Conservation (phyloP, 53 echinoderm and acorn worm species). For the Glandiceps talaboti region DNA sequence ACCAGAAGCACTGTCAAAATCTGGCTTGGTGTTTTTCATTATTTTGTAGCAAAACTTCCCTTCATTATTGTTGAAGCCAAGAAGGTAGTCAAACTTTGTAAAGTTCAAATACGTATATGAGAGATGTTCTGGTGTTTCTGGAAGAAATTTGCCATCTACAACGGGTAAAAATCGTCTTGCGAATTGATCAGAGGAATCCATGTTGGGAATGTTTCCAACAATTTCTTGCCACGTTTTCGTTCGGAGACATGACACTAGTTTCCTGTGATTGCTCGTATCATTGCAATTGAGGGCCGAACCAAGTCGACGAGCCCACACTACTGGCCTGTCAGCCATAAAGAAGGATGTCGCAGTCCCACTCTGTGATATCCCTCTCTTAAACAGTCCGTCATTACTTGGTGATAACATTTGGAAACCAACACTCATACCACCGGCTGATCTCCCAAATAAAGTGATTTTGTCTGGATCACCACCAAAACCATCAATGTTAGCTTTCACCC, state of each 20-base stretch:
- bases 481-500: slow-evolving; percentile 60
- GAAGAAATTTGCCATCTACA: slow-evolving; percentile 28
- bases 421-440: slow-evolving; percentile 34
- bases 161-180: slow-evolving; percentile 26
- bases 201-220: slow-evolving; percentile 5
- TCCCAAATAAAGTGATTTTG: slow-evolving; percentile 56
- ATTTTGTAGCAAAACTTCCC: not conserved
- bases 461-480: slow-evolving; percentile 63
- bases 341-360: slow-evolving; percentile 54
- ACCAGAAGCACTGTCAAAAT: not conserved
- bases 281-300: not conserved
- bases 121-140: not conserved
- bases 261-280: not conserved
- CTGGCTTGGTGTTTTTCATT: not conserved
- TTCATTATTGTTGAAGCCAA: slow-evolving; percentile 26
- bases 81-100: slow-evolving; percentile 21
- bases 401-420: slow-evolving; percentile 50
- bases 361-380: slow-evolving; percentile 54
- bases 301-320: not conserved
- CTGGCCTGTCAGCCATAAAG: not conserved
- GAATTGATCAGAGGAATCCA: slow-evolving; percentile 1
- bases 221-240: slow-evolving; percentile 13
- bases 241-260: slow-evolving; percentile 8
- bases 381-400: slow-evolving; percentile 33
- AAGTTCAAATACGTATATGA: not conserved